phyloP scores from a whole-genome alignment of 2,888 invertebrate species.

The Idaea straminata region DNA sequence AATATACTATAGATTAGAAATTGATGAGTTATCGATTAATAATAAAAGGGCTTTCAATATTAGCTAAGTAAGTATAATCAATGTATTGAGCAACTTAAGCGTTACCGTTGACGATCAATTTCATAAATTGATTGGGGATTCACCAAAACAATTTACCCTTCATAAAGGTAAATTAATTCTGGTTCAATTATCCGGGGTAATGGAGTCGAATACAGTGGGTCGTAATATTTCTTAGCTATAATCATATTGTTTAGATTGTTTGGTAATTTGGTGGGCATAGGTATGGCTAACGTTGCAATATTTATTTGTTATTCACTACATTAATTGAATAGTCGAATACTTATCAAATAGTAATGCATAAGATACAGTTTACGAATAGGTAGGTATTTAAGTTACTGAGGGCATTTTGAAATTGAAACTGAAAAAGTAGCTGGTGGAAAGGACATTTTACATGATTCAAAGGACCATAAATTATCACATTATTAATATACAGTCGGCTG shows the following conservation, averaged over 20 bases:
- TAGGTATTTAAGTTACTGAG: too few relatives aligned
- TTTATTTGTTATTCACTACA: slow-evolving; percentile 16
- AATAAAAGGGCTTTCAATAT: slow-evolving; percentile 2
- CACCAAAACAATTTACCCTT: slow-evolving; percentile 70
- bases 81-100: slow-evolving; percentile 19
- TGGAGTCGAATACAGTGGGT: slow-evolving; percentile 32
- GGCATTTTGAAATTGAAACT: too few relatives aligned
- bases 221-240: slow-evolving; percentile 30
- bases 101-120: slow-evolving; percentile 52
- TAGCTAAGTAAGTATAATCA: slow-evolving; percentile 13
- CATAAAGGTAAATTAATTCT: slow-evolving; percentile 68
- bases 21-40: slow-evolving; percentile 9
- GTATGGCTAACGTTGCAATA: slow-evolving; percentile 43
- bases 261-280: slow-evolving; percentile 41
- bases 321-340: slow-evolving; percentile 15
- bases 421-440: too few relatives aligned
- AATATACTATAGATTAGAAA: slow-evolving; percentile 2
- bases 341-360: too few relatives aligned
- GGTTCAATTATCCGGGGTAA: slow-evolving; percentile 52
- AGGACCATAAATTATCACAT: too few relatives aligned
- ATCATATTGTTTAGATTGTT: slow-evolving; percentile 42
- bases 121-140: slow-evolving; percentile 73
- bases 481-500: too few relatives aligned
- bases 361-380: too few relatives aligned
- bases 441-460: too few relatives aligned